Evolutionary conservation across 2,797 vertebrate genomes (phyloP).

Genomic region (Sebastes itinus): DNA sequence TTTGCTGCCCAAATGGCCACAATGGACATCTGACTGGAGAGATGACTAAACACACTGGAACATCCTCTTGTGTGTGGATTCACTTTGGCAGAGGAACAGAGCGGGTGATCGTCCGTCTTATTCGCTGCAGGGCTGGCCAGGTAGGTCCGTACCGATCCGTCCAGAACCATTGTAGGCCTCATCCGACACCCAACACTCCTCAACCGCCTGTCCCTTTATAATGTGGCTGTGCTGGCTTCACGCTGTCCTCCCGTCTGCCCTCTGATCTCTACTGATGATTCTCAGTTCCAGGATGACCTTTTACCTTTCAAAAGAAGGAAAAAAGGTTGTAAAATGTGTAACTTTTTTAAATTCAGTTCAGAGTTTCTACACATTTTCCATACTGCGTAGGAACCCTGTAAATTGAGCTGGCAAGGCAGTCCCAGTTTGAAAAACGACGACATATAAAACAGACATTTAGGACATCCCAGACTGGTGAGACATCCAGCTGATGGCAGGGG

Average conservation of each 20-base stretch:
- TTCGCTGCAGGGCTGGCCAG: background rate
- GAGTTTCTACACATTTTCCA: no score
- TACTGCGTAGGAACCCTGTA: background rate
- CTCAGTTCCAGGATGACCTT: constrained; percentile 90
- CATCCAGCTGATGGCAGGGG: background rate
- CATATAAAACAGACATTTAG: background rate
- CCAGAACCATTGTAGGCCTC: background rate
- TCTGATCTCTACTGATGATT: background rate
- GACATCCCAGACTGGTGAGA: background rate
- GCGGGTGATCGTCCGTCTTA: constrained; percentile 1
- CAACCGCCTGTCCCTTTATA: background rate
- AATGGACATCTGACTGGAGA: background rate
- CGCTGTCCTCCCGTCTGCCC: background rate
- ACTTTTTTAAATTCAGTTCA: background rate
- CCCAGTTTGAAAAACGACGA: background rate
- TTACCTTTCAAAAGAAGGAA: constrained; percentile 83
- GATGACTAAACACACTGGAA: background rate
- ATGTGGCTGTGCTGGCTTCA: background rate
- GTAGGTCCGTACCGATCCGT: constrained; percentile 16
- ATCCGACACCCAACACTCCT: constrained; percentile 15
- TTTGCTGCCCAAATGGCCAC: constrained; percentile 1
- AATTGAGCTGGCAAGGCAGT: background rate
- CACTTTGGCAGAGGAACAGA: background rate
- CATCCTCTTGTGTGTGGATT: constrained; percentile 22
- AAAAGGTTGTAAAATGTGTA: background rate